Evolutionary conservation across 2,888 invertebrate species (phyloP).

Genomic region (Empis stercorea): DNA sequence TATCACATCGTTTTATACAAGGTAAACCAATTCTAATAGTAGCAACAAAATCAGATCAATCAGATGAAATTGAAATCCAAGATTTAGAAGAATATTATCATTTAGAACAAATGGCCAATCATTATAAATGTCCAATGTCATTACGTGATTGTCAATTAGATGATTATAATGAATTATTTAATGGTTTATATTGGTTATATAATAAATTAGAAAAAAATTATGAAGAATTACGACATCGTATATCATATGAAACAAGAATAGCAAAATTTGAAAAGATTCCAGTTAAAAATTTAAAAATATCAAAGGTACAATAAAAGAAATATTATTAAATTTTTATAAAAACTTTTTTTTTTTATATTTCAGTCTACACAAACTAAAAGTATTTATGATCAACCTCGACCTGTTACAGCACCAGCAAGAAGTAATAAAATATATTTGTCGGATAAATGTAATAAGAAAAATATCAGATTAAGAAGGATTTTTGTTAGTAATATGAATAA

Average conservation of each 20-base stretch:
- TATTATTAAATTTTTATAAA: too few relatives aligned
- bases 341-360: not conserved
- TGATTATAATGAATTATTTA: not conserved
- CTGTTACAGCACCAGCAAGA: not conserved
- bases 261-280: not conserved
- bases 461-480: not conserved
- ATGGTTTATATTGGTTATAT: not conserved
- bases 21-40: slow-evolving; percentile 28
- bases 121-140: slow-evolving; percentile 12
- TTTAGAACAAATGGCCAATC: slow-evolving; percentile 22
- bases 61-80: slow-evolving; percentile 23
- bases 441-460: not conserved
- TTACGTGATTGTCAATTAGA: not conserved
- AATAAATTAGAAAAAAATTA: not conserved
- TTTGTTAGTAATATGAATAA: not conserved
- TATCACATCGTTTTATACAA: slow-evolving; percentile 20
- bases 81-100: slow-evolving; percentile 28
- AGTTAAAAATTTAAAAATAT: not conserved
- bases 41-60: slow-evolving; percentile 23
- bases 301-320: not conserved
- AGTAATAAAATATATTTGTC: not conserved
- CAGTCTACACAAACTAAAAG: not conserved
- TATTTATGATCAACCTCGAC: not conserved
- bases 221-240: not conserved
- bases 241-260: not conserved